Evolutionary conservation across 1,140 invertebrate genomes (phyloP).

Genomic region (Drosophila erecta): DNA sequence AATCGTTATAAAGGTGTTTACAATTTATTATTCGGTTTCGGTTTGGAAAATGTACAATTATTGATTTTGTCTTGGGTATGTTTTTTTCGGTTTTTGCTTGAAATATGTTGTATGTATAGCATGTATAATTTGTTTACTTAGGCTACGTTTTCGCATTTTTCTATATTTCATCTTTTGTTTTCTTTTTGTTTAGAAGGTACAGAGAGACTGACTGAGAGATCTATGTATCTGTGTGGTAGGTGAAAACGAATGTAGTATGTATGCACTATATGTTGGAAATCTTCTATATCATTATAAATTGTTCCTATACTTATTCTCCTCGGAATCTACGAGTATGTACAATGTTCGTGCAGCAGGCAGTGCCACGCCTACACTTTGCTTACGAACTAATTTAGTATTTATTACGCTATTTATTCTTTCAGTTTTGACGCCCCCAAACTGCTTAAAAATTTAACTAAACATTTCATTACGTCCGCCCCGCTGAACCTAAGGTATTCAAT

Average conservation of each 20-base stretch:
- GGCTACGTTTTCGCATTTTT: slow-evolving; percentile 53
- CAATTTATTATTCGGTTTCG: slow-evolving; percentile 19
- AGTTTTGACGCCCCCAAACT: slow-evolving; percentile 41
- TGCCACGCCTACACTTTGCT: slow-evolving; percentile 47
- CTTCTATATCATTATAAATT: slow-evolving; percentile 3
- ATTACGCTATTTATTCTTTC: slow-evolving; percentile 65
- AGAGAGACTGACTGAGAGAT: slow-evolving; percentile 60
- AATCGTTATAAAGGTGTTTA: slow-evolving; percentile 4
- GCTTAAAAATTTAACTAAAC: slow-evolving; percentile 59
- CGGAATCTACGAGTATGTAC: slow-evolving; percentile 23
- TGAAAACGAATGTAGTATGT: slow-evolving; percentile 12
- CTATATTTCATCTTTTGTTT: slow-evolving; percentile 45
- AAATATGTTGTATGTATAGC: slow-evolving; percentile 14
- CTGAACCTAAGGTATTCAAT: slow-evolving; percentile 2
- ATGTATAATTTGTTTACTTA: slow-evolving; percentile 74
- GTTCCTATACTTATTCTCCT: slow-evolving; percentile 3
- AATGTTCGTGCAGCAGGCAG: slow-evolving; percentile 39
- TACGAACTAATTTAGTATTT: slow-evolving; percentile 76
- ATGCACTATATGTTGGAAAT: slow-evolving; percentile 13
- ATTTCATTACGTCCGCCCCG: slow-evolving; percentile 26
- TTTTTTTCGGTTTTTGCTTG: slow-evolving; percentile 1
- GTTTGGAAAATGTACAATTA: slow-evolving; percentile 75
- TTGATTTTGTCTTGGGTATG: slow-evolving; percentile 39
- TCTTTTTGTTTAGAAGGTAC: slow-evolving; percentile 70
- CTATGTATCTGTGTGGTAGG: slow-evolving; percentile 14